Base-by-base conservation (phyloP, 2,113 vertebrate genomes). In the Hippocampus mohnikei region DNA sequence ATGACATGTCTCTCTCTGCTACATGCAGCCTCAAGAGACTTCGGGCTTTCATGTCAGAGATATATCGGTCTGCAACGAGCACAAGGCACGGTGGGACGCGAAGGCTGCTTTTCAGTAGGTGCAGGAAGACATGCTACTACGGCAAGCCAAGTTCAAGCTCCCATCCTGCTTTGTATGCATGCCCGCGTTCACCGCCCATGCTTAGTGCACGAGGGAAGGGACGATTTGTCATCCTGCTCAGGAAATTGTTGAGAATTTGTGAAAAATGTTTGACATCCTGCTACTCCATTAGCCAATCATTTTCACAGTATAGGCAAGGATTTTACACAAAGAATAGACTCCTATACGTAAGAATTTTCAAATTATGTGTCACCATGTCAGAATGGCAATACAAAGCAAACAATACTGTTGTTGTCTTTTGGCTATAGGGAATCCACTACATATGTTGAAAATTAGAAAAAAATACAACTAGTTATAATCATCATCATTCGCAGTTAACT, bases 131-230 rank as follows among this genome's bases (percentile, higher is more conserved):
- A 72, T 52, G 76, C 81, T 52, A 75, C 81, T 71, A 72, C 48
- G 55, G 68, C 74, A 75, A 84, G 82, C 84, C 81, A 77, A 78
- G 80, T 79, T 82, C 82, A 88, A 81, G 67, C 84, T 83, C 74
- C 33, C 82, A 46, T 64, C 74, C 84, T 88, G 66, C 80, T 90
- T 89, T 82, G 85, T 85, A 91, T 90, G 84, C 90, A 81, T 77
- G 83, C 73, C 77, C 67, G 63, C 46, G 61, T 79, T 83, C 73
- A 7, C 73, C 11, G 75, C 80, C 85, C 75, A 84, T 68, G 81
- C 78, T 67, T 81, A 68, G 80, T 79, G 84, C 85, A 79, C 73
- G 70, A 77, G 73, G 83, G 75, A 37, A 87, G 73, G 72, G 71
- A 80, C 75, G 69, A 87, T 89, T 85, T 88, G 83, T 87, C 83